Evolutionary conservation across 2,113 vertebrate species (phyloP), one percentile per base, ranked within the genome.

Genomic region (Cyrtonyx montezumae): DNA sequence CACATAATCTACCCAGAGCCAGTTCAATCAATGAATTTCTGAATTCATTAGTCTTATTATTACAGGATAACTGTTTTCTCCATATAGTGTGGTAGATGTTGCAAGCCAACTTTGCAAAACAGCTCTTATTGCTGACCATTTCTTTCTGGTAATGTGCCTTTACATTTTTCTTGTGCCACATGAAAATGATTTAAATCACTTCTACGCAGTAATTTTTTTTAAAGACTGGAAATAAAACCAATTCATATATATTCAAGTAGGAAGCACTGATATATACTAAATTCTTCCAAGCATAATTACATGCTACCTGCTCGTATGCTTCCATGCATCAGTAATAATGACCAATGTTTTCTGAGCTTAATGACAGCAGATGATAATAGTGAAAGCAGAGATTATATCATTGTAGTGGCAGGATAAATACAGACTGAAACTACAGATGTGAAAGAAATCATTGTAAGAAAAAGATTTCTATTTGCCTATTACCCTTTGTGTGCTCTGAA

Each of bases 1-100:
- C 97, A 98, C 98, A 98, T 99, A 99, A 99, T 99, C 98, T 99
- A 98, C 97, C 97, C 98, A 98, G 98, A 98, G 98, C 98, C 98
- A 97, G 98, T 97, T 98, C 98, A 99, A 99, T 99, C 99, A 98
- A 99, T 99, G 98, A 98, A 98, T 98, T 98, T 98, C 98, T 98
- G 98, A 99, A 99, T 99, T 99, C 98, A 99, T 99, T 98, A 99
- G 98, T 97, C 98, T 98, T 98, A 98, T 99, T 98, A 98, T 98
- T 98, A 97, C 92, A 96, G 96, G 93, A 94, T 86, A 97, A 96
- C 96, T 87, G 96, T 94, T 97, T 97, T 93, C 90, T 96, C 80
- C 95, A 96, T 85, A 94, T 84, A 94, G 88, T 62, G 85, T 46
- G 93, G 88, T 89, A 88, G 95, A 37, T 79, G 92, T 68, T 95